Evolutionary conservation across 2,888 invertebrate species (phyloP).

Genomic region (Listrodromus nycthemerus): DNA sequence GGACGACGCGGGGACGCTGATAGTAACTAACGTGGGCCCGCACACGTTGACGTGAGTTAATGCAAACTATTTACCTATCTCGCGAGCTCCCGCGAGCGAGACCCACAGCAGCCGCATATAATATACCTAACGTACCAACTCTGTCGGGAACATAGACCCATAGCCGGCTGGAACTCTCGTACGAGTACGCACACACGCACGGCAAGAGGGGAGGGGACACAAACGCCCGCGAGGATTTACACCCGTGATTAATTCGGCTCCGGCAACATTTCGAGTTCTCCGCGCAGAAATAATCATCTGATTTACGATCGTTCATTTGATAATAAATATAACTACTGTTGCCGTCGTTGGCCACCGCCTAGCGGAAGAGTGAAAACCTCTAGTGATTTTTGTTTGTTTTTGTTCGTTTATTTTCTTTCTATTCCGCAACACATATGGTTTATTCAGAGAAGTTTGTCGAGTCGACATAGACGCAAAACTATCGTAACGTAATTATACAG

Average conservation of each 20-base stretch:
- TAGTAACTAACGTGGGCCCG: conserved; percentile 59
- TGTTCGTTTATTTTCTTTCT: not conserved
- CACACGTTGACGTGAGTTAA: conserved; percentile 73
- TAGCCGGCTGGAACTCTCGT: conserved; percentile 5
- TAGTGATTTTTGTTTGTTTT: not conserved
- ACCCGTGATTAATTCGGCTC: conserved; percentile 70
- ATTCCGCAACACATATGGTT: not conserved
- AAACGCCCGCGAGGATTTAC: conserved; percentile 70
- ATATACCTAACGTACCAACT: conserved; percentile 20
- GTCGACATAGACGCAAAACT: not conserved
- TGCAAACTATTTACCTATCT: conserved; percentile 73
- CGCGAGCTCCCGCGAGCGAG: conserved; percentile 63
- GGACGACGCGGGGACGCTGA: conserved; percentile 57
- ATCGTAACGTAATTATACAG: conserved; percentile 10
- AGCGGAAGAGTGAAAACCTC: conserved; percentile 3
- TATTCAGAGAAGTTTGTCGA: not conserved
- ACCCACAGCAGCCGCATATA: conserved; percentile 46
- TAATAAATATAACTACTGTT: conserved; percentile 65
- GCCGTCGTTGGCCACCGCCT: not conserved
- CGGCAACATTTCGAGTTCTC: conserved; percentile 69
- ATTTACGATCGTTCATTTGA: conserved; percentile 71
- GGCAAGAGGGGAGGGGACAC: conserved; percentile 2
- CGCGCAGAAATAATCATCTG: conserved; percentile 71
- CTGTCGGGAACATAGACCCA: conserved; percentile 8
- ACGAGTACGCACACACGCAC: not conserved